Evolutionary conservation across 92 coral and sea anemone species (phyloP).

Genomic region (Scolanthus callimorphus): DNA sequence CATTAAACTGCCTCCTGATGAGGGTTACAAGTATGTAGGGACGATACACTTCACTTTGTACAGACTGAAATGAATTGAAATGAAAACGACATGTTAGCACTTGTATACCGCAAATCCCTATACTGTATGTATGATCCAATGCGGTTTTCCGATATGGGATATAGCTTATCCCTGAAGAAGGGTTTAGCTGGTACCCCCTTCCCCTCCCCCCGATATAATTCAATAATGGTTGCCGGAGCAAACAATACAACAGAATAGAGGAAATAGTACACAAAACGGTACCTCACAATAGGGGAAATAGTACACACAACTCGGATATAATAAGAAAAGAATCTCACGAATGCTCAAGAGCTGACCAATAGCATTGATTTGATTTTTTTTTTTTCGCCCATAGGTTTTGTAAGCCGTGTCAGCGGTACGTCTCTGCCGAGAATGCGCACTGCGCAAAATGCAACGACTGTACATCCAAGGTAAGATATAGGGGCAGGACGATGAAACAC

Average conservation of each 20-base stretch:
- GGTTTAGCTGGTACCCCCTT: no score
- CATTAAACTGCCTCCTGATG: conserved; percentile 63
- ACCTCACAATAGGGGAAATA: neutral
- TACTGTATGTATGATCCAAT: no score
- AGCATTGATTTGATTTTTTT: neutral
- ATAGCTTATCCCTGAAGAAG: no score
- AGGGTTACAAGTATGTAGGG: conserved; percentile 42
- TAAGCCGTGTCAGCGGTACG: conserved; percentile 67
- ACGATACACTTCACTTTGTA: neutral
- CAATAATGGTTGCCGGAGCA: no score
- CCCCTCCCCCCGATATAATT: no score
- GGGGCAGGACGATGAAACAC: neutral
- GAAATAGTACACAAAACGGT: no score
- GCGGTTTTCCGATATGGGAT: no score
- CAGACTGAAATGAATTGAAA: neutral
- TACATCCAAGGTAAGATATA: conserved; percentile 76
- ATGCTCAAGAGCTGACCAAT: neutral
- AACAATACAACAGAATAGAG: no score
- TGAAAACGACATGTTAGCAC: neutral
- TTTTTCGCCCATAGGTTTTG: conserved; percentile 58
- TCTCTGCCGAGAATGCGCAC: conserved; percentile 77
- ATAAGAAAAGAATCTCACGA: neutral
- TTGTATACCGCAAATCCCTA: no score
- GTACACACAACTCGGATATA: neutral
- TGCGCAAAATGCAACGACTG: conserved; percentile 75